phyloP scores from a whole-genome alignment of 2,888 invertebrate species.

The Archaeoteleia sp. region DNA sequence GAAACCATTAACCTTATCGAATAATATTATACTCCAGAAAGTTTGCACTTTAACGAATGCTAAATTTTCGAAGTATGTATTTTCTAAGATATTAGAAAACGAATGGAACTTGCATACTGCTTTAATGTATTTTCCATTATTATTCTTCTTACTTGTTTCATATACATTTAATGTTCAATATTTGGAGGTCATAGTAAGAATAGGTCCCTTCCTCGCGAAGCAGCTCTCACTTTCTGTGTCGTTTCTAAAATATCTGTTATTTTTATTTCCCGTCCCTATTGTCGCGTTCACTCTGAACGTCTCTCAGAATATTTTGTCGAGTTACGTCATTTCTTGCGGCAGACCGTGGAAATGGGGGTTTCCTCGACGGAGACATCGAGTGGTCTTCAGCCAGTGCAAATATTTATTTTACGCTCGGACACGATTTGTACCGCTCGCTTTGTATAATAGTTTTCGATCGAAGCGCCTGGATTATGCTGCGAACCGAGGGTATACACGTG shows the following conservation, averaged over 20 bases:
- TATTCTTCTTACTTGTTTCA: too few relatives aligned
- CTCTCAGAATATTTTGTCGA: neutral
- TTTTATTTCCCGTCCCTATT: conserved; percentile 5
- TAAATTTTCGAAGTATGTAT: too few relatives aligned
- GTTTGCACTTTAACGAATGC: too few relatives aligned
- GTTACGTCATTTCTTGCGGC: conserved; percentile 16
- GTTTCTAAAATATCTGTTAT: neutral
- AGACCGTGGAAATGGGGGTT: conserved; percentile 13
- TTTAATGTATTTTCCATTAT: too few relatives aligned
- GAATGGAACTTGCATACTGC: too few relatives aligned
- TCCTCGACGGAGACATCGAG: conserved; percentile 11
- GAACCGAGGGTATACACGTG: neutral
- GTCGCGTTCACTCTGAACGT: conserved; percentile 14
- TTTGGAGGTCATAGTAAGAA: too few relatives aligned
- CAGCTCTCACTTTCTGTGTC: neutral
- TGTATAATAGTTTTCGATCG: conserved; percentile 37
- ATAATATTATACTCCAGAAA: too few relatives aligned
- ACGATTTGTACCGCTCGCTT: conserved; percentile 20
- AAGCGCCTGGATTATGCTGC: conserved; percentile 20
- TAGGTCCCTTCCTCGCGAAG: too few relatives aligned
- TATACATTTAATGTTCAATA: too few relatives aligned
- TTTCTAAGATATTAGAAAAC: too few relatives aligned
- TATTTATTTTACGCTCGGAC: conserved; percentile 45
- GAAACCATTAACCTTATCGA: too few relatives aligned
- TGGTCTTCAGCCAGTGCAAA: conserved; percentile 24